Evolutionary conservation across 2,888 invertebrate genomes (phyloP).

Genomic region (Dynastes maya): DNA sequence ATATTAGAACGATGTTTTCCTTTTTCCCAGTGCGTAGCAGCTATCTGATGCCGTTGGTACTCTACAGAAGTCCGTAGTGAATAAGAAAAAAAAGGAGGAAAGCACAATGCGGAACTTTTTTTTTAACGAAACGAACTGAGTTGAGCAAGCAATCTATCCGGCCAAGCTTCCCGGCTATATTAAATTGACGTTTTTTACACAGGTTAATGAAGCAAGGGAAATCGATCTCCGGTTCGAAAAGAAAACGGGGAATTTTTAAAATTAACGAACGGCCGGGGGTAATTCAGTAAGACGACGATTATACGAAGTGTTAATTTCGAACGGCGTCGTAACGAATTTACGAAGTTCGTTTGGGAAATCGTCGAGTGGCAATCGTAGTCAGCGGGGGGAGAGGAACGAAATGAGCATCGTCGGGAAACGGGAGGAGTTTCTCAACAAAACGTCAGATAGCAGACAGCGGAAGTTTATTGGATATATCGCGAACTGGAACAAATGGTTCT

Average conservation of each 20-base stretch:
- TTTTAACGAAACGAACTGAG: not conserved
- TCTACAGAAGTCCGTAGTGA: not conserved
- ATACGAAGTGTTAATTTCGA: constrained; percentile 28
- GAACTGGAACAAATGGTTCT: constrained; percentile 22
- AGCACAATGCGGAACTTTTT: constrained; percentile 12
- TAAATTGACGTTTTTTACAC: constrained; percentile 17
- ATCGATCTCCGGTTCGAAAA: constrained; percentile 5
- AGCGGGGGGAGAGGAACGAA: not conserved
- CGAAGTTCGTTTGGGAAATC: constrained; percentile 1
- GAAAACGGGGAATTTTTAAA: not conserved
- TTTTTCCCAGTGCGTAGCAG: not conserved
- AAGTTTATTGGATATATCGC: constrained; percentile 30
- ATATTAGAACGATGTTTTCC: constrained; percentile 18
- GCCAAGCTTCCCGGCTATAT: not conserved
- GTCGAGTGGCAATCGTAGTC: not conserved
- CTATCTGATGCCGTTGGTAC: not conserved
- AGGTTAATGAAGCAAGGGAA: not conserved
- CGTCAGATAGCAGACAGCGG: not conserved
- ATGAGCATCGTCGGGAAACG: not conserved
- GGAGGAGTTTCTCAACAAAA: not conserved
- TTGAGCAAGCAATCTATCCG: not conserved
- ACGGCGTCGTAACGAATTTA: constrained; percentile 17
- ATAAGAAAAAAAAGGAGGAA: not conserved
- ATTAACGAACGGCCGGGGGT: not conserved
- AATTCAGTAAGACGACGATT: constrained; percentile 5